These are phyloP conservation scores for Rhinichthys osculus DNA, from an alignment of 2,797 vertebrate species.

Conservation along the genomic window DNA sequence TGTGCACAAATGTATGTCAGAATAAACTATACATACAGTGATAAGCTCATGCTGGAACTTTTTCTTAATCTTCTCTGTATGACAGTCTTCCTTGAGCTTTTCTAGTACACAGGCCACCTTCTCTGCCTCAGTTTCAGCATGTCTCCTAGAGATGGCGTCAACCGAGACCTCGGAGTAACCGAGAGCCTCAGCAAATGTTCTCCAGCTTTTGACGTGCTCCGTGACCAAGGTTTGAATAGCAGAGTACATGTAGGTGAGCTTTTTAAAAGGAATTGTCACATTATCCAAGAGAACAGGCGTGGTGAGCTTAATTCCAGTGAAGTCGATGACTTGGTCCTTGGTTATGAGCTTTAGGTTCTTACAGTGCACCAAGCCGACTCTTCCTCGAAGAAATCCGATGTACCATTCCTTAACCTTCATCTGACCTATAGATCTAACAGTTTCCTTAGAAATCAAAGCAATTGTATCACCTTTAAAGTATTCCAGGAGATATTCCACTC, in stretches of 20 bases:
- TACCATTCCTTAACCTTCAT: constrained; percentile 96
- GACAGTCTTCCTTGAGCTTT: constrained; percentile 96
- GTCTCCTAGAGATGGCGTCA: constrained; percentile 78
- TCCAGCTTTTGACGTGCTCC: constrained; percentile 89
- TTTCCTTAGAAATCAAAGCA: constrained; percentile 88
- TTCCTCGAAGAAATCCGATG: constrained; percentile 88
- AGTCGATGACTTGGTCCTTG: constrained; percentile 89
- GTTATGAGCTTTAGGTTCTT: constrained; percentile 92
- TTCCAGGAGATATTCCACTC: constrained; percentile 92
- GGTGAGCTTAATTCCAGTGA: constrained; percentile 79
- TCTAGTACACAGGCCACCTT: constrained; percentile 90
- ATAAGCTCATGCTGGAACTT: constrained; percentile 93
- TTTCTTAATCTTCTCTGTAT: constrained; percentile 82
- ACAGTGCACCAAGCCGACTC: constrained; percentile 90
- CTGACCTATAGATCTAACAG: constrained; percentile 90
- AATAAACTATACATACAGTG: constrained; percentile 80
- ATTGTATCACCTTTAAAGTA: constrained; percentile 97
- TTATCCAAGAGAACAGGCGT: constrained; percentile 87
- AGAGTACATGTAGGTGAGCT: constrained; percentile 96
- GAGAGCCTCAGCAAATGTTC: constrained; percentile 85
- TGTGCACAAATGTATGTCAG: not conserved
- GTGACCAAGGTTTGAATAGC: constrained; percentile 89
- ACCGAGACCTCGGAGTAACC: constrained; percentile 83
- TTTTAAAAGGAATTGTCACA: constrained; percentile 90
- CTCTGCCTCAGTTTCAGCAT: constrained; percentile 85